Evolutionary conservation across 2,797 vertebrate genomes (phyloP).

Genomic region (Synaphobranchus kaupii): DNA sequence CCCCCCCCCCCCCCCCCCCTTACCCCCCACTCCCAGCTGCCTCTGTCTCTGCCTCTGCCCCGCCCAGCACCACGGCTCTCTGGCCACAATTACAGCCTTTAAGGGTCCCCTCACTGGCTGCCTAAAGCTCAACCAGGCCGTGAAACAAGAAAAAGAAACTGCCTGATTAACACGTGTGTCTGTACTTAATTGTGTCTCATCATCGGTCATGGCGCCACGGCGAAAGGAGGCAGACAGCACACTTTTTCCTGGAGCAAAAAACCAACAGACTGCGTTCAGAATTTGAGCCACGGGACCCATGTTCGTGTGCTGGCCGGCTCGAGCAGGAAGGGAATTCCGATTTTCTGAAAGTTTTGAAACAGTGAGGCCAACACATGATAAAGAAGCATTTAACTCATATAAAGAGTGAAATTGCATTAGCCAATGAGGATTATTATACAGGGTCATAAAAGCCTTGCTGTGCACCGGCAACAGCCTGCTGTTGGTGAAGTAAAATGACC

Average conservation of each 20-base stretch:
- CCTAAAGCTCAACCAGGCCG: not conserved
- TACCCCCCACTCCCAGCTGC: not conserved
- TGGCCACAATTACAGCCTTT: not conserved
- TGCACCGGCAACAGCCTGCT: not conserved
- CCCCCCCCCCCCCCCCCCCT: conserved; percentile 4
- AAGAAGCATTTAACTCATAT: not conserved
- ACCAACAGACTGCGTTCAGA: not conserved
- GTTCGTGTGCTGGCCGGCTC: not conserved
- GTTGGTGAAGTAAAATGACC: not conserved
- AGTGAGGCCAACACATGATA: not conserved
- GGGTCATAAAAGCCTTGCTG: not conserved
- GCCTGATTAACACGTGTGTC: not conserved
- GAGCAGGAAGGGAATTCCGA: too few species aligned
- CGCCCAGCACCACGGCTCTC: not conserved
- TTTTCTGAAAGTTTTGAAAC: not conserved
- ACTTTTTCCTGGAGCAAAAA: not conserved
- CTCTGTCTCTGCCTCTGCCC: not conserved
- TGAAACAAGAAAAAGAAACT: not conserved
- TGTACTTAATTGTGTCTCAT: not conserved
- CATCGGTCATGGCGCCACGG: not conserved
- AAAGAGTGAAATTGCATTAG: not conserved
- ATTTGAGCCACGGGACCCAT: not conserved
- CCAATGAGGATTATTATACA: not conserved
- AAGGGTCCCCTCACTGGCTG: not conserved
- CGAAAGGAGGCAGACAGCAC: not conserved